Evolutionary conservation across 2,888 invertebrate species (phyloP).

Genomic region (Arge pagana): DNA sequence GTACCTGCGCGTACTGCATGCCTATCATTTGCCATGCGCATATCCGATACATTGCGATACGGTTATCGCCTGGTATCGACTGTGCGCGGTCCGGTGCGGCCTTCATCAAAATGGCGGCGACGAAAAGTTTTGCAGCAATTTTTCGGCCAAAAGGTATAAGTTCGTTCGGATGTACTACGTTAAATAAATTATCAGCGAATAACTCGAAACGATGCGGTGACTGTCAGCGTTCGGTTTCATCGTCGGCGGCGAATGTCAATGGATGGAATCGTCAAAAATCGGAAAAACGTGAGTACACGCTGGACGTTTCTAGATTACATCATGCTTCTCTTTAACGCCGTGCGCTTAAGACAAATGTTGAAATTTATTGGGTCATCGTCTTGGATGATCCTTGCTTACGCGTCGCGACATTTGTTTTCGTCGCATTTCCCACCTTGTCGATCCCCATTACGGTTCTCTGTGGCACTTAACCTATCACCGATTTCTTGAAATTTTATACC

Average conservation of each 20-base stretch:
- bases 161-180: constrained; percentile 46
- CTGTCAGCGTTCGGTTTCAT: constrained; percentile 41
- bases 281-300: constrained; percentile 44
- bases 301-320: constrained; percentile 8
- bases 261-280: constrained; percentile 37
- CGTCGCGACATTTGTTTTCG: not conserved
- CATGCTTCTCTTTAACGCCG: not conserved
- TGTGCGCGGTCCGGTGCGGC: too few species aligned
- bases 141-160: constrained; percentile 51
- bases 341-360: not conserved
- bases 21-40: too few species aligned
- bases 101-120: constrained; percentile 58
- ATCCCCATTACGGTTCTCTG: not conserved
- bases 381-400: too few species aligned
- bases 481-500: too few species aligned
- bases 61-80: too few species aligned
- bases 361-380: too few species aligned
- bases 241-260: constrained; percentile 40
- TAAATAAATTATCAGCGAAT: constrained; percentile 39
- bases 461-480: not conserved
- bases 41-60: too few species aligned
- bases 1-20: too few species aligned
- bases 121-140: constrained; percentile 54
- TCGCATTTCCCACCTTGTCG: not conserved
- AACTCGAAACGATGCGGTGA: constrained; percentile 39